Percentiles rank a stretch among this genome's conserved stretches.
Conservation (phyloP, 1,140 invertebrate genomes). For the Proales similis region DNA sequence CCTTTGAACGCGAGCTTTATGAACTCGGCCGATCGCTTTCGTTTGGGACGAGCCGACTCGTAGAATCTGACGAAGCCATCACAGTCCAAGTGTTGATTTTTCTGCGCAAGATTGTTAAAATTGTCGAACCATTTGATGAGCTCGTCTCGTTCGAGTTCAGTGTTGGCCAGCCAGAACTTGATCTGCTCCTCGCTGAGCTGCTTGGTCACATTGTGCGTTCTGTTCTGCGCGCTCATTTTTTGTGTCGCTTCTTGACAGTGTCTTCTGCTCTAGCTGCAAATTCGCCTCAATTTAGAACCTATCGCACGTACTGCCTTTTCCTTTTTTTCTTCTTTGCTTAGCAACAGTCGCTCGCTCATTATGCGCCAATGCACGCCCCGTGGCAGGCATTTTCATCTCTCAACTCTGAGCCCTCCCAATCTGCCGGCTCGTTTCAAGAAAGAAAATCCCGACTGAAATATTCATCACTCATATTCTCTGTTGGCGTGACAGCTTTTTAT, state of each 20-base stretch:
- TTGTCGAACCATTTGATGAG: constrained; percentile 6
- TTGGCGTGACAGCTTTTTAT: too few relatives aligned
- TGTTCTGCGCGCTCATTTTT: neutral
- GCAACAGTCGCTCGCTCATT: neutral
- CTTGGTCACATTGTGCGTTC: neutral
- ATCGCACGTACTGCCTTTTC: too few relatives aligned
- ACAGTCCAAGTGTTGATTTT: neutral
- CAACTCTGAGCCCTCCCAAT: too few relatives aligned
- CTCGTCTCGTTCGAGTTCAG: constrained; percentile 6
- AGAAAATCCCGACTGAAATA: too few relatives aligned
- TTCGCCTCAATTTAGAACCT: too few relatives aligned
- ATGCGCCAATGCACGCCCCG: neutral
- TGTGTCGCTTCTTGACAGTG: neutral
- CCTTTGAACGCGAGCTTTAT: neutral
- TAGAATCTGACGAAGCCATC: constrained; percentile 28
- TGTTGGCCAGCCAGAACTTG: constrained; percentile 22
- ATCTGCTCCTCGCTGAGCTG: constrained; percentile 14
- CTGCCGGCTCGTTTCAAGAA: too few relatives aligned
- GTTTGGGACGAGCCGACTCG: constrained; percentile 2
- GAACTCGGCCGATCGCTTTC: neutral
- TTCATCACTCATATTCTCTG: too few relatives aligned
- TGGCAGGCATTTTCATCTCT: neutral
- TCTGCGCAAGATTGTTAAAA: neutral
- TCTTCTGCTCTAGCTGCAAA: neutral
- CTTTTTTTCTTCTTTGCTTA: neutral